A percentile compares a stretch with the other conserved stretches of the same genome.
These are phyloP conservation scores for Luscinia luscinia DNA, from an alignment of 2,797 vertebrate species.

Conservation along the genomic window DNA sequence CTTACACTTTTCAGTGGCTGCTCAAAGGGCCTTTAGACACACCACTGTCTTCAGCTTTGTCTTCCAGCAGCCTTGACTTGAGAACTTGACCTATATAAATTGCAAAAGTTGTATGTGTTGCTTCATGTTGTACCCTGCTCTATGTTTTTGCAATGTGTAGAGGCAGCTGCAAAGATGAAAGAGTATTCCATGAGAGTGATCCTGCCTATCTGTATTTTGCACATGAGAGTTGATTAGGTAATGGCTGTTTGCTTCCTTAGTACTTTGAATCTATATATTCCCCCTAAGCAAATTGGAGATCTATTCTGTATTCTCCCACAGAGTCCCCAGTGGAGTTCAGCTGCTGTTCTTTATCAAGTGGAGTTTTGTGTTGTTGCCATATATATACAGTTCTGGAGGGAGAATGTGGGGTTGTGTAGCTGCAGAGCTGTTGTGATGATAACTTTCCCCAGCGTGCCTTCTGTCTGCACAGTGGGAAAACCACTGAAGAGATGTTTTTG, in stretches of 20 bases:
- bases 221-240: background rate
- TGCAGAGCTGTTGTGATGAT: background rate
- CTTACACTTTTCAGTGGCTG: background rate
- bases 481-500: background rate
- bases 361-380: background rate
- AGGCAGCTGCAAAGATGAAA: background rate
- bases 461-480: background rate
- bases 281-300: background rate
- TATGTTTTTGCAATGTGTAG: background rate
- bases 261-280: background rate
- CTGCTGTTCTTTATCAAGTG: background rate
- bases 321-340: background rate
- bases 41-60: background rate
- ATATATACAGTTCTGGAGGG: background rate
- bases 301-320: background rate
- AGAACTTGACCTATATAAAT: background rate
- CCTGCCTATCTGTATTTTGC: background rate
- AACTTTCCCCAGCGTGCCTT: background rate
- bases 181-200: background rate
- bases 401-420: background rate
- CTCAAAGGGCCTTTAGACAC: background rate
- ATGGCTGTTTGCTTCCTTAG: background rate
- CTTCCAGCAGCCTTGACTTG: background rate
- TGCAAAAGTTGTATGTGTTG: background rate
- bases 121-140: background rate